Base-by-base conservation (phyloP, 2,797 vertebrate species). In the Syndactyla subalaris region DNA sequence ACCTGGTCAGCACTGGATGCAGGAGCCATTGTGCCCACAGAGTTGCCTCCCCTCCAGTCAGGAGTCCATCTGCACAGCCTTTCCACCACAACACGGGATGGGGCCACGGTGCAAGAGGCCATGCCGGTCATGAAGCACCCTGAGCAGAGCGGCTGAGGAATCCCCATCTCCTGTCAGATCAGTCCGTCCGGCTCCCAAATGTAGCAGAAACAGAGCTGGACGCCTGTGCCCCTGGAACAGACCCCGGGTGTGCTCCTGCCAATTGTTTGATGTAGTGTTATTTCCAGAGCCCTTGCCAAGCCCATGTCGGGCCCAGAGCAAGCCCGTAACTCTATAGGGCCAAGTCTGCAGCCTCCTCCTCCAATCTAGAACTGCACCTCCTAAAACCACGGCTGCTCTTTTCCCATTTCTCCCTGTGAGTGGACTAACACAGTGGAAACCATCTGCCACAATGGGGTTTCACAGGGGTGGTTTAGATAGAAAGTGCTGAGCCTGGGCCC, bases 221-320 rank as follows among this genome's bases (percentile, higher is more conserved):
- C 70, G 70, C 89, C 91, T 74, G 1, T 97, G 96, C 93, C 96
- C 94, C 91, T 97, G 95, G 96, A 97, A 96, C 2, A 0, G 95
- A 94, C 91, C 80, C 72, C 7, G 46, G 62, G 85, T 76, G 81
- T 3, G 3, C 38, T 95, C 91, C 82, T 89, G 96, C 97, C 97
- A 97, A 97, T 74, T 97, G 95, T 97, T 97, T 97, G 97, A 97
- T 97, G 97, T 97, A 95, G 94, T 97, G 96, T 96, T 97, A 94
- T 97, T 97, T 97, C 97, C 97, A 97, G 91, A 96, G 90, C 26
- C 85, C 34, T 73, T 94, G 97, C 97, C 97, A 97, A 97, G 89
- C 88, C 86, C 19, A 16, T 93, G 94, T 58, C 19, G 67, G 96
- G 90, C 94, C 82, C 92, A 95, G 88, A 96, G 89, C 88, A 93